Conservation (phyloP, 2,888 invertebrate species). For the Drosophila anceps region DNA sequence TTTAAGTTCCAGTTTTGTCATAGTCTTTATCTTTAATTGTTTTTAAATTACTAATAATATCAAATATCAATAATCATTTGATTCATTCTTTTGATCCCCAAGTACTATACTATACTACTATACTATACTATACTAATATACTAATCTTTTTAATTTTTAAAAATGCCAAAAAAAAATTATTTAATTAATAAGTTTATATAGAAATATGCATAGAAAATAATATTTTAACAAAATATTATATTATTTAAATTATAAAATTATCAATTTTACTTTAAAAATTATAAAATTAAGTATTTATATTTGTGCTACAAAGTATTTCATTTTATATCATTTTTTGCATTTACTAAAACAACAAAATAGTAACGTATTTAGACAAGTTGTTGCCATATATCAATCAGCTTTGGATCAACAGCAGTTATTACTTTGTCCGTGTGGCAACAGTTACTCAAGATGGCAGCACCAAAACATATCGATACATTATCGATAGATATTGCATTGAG, state of each 20-base stretch:
- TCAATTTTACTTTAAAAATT: too few relatives aligned
- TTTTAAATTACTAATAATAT: background rate
- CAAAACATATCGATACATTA: slow-evolving; percentile 6
- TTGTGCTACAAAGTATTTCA: too few relatives aligned
- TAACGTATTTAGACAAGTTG: background rate
- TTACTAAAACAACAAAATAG: background rate
- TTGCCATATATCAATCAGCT: slow-evolving; percentile 22
- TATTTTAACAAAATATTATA: background rate
- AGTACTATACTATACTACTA: too few relatives aligned
- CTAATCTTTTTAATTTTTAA: too few relatives aligned
- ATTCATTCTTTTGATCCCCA: background rate
- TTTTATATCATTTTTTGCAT: too few relatives aligned
- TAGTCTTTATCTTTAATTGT: background rate
- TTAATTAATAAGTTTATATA: too few relatives aligned
- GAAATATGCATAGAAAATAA: too few relatives aligned
- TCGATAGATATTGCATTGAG: slow-evolving; percentile 11
- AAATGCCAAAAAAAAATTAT: too few relatives aligned
- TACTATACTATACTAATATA: too few relatives aligned
- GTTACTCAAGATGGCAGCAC: slow-evolving; percentile 9
- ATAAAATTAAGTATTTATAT: too few relatives aligned
- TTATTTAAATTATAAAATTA: too few relatives aligned
- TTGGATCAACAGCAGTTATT: background rate
- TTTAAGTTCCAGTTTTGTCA: background rate
- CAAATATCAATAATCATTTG: background rate
- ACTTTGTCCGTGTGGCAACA: slow-evolving; percentile 1